Evolutionary conservation across 2,113 vertebrate genomes (phyloP), one percentile per base, ranked within the genome.

Genomic region (Eurypyga helias): DNA sequence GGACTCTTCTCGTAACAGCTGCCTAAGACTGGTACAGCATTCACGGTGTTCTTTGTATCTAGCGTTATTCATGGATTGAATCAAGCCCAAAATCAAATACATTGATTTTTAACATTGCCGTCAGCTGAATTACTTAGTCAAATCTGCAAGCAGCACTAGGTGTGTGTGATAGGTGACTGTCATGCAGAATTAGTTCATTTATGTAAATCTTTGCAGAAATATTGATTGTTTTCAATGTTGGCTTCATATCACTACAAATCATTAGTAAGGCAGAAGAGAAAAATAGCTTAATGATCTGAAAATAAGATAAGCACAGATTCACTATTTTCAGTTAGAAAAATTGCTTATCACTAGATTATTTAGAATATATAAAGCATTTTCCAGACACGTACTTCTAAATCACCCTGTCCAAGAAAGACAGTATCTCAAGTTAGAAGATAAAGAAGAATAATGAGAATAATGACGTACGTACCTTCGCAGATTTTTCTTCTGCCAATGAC

Each of bases 161-260:
- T 9, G 41, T 61, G 36, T 75, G 43, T 55, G 73, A 55, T 62
- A 93, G 90, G 67, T 82, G 78, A 49, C 73, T 93, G 83, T 91
- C 85, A 96, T 11, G 66, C 91, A 96, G 77, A 90, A 83, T 95
- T 87, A 94, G 72, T 51, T 45, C 70, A 87, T 85, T 96, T 94
- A 92, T 64, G 77, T 64, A 96, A 96, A 89, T n/a, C 9, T 96
- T 73, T 88, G 91, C 82, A 73, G 83, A 93, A 97, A 93, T 91
- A 95, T 60, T 89, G 94, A 90, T 71, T 20, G 24, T 90, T 97
- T 97, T 80, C 76, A 93, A 28, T 60, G 75, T 72, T 96, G 69
- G 65, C 83, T 95, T 91, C 43, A 49, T 67, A 43, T 83, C 91
- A 95, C 94, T 93, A 91, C 77, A 95, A 85, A 93, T 93, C 57